Percentiles rank a stretch among this genome's conserved stretches.
Conservation (phyloP, 2,888 invertebrate genomes). For the Beris chalybata region DNA sequence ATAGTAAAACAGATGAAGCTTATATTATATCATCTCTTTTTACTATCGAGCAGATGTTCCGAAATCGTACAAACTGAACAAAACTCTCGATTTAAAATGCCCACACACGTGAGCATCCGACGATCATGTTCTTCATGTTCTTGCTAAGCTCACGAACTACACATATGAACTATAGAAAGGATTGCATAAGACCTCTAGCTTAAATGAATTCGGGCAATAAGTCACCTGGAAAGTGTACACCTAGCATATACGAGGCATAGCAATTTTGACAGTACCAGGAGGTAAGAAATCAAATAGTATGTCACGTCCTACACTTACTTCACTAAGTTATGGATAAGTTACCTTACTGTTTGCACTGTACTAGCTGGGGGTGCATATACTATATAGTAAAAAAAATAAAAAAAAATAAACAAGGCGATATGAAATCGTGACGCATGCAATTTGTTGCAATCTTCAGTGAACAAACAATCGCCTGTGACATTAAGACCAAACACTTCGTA, state of each 20-base stretch:
- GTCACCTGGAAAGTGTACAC: too few species aligned
- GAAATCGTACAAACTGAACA: too few species aligned
- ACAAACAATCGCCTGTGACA: background rate
- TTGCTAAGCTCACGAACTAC: conserved; percentile 26
- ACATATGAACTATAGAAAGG: conserved; percentile 11
- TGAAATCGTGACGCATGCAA: conserved; percentile 43
- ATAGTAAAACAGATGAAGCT: too few species aligned
- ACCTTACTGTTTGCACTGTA: too few species aligned
- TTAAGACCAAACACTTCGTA: background rate
- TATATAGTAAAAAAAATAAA: too few species aligned
- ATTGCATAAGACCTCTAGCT: background rate
- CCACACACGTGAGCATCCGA: conserved; percentile 27
- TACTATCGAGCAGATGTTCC: background rate
- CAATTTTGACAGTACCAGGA: too few species aligned
- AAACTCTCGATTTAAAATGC: background rate
- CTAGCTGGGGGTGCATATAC: too few species aligned
- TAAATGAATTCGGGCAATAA: too few species aligned
- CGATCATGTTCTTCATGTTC: conserved; percentile 33
- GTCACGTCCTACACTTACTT: too few species aligned
- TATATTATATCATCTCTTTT: background rate
- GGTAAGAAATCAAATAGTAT: too few species aligned
- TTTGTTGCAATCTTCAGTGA: conserved; percentile 41
- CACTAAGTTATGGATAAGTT: too few species aligned
- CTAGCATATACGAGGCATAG: too few species aligned
- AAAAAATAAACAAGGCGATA: conserved; percentile 12